phyloP scores from a whole-genome alignment of 2,113 vertebrate genomes.

The Tonatia bakeri region DNA sequence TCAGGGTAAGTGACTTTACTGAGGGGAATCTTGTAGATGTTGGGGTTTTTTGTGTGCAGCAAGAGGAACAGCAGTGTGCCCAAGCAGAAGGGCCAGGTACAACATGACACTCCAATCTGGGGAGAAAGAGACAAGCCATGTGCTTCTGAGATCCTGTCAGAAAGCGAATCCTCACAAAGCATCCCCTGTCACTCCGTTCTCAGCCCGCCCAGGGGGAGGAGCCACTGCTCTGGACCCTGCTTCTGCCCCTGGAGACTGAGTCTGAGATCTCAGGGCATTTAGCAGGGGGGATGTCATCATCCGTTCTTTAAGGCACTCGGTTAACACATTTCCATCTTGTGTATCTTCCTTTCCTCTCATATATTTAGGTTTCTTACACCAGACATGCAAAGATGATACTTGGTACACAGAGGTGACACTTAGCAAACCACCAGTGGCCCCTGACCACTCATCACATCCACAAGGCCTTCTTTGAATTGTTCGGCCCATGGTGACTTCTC shows the following conservation, averaged over 20 bases:
- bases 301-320: not conserved
- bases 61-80: slow-evolving; percentile 91
- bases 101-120: slow-evolving; percentile 89
- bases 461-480: not conserved
- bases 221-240: not conserved
- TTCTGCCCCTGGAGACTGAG: not conserved
- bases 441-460: not conserved
- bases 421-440: not conserved
- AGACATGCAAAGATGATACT: not conserved
- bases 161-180: not conserved
- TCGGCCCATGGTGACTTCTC: not conserved
- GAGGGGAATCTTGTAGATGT: slow-evolving; percentile 89
- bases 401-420: not conserved
- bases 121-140: not conserved
- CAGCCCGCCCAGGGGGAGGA: not conserved
- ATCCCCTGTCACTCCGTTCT: no score
- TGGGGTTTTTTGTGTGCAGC: slow-evolving; percentile 84
- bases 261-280: not conserved
- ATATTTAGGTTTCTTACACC: not conserved
- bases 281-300: not conserved
- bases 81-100: slow-evolving; percentile 96
- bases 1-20: slow-evolving; percentile 92
- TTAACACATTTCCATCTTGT: not conserved
- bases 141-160: not conserved
- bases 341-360: not conserved